Evolutionary conservation across 1,140 invertebrate genomes (phyloP).

Genomic region (Drosophila dunni): DNA sequence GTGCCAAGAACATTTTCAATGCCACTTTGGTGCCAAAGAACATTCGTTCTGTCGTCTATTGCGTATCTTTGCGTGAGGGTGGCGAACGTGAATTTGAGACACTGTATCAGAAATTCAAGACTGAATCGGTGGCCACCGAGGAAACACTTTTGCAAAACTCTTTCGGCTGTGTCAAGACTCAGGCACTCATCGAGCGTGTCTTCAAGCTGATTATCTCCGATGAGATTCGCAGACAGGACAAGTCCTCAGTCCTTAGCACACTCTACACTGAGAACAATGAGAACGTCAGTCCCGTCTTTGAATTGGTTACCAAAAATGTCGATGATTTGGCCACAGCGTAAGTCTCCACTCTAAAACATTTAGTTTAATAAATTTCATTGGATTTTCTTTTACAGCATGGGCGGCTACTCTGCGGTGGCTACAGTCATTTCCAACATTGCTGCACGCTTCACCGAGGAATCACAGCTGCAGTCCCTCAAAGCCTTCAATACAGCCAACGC

Average conservation of each 20-base stretch:
- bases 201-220: conserved; percentile 68
- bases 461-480: conserved; percentile 74
- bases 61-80: conserved; percentile 85
- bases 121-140: conserved; percentile 86
- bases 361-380: conserved; percentile 17
- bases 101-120: conserved; percentile 85
- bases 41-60: conserved; percentile 87
- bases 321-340: conserved; percentile 84
- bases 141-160: conserved; percentile 86
- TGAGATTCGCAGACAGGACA: conserved; percentile 84
- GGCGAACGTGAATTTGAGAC: conserved; percentile 85
- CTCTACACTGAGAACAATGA: conserved; percentile 84
- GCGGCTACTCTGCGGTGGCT: conserved; percentile 81
- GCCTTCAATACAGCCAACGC: conserved; percentile 57
- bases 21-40: conserved; percentile 85
- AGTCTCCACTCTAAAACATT: conserved; percentile 58
- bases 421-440: conserved; percentile 85
- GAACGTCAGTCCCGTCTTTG: conserved; percentile 84
- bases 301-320: conserved; percentile 84
- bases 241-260: conserved; percentile 77
- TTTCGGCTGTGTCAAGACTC: conserved; percentile 86
- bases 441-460: conserved; percentile 84
- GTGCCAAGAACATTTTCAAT: conserved; percentile 71
- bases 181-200: conserved; percentile 78
- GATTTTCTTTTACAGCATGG: conserved; percentile 62